Evolutionary conservation across 2,888 invertebrate species (phyloP).

Genomic region (Dendrolimus pini): DNA sequence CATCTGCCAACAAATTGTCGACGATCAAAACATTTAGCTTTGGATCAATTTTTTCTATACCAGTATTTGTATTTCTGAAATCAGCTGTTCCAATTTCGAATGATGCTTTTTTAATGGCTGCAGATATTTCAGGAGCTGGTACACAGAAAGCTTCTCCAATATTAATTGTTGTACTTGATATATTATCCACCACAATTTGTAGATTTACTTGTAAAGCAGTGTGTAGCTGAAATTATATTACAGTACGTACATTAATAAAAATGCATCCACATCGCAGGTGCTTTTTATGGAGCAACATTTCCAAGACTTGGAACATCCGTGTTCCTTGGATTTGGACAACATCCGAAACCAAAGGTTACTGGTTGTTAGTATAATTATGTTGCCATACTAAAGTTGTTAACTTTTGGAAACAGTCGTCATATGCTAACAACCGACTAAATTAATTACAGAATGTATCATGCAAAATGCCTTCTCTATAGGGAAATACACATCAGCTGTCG

Average conservation of each 20-base stretch:
- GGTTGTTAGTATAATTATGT: too few relatives aligned
- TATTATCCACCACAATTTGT: constrained; percentile 38
- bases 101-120: constrained; percentile 20
- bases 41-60: constrained; percentile 6
- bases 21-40: constrained; percentile 30
- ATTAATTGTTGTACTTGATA: constrained; percentile 16
- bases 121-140: constrained; percentile 14
- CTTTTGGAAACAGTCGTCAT: too few relatives aligned
- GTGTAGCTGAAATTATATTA: constrained; percentile 25
- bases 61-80: constrained; percentile 12
- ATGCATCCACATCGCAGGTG: too few relatives aligned
- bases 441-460: too few relatives aligned
- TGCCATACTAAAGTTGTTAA: too few relatives aligned
- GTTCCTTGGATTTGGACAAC: too few relatives aligned
- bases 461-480: too few relatives aligned
- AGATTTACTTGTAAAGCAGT: constrained; percentile 32
- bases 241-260: neutral
- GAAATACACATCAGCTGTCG: too few relatives aligned
- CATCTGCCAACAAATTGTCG: constrained; percentile 28
- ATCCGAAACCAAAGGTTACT: too few relatives aligned
- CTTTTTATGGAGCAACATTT: too few relatives aligned
- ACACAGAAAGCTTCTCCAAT: constrained; percentile 21
- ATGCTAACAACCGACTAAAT: too few relatives aligned
- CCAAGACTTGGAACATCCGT: too few relatives aligned
- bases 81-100: constrained; percentile 12